Base-by-base conservation (phyloP, 2,797 vertebrate species). In the Bovichtus variegatus region DNA sequence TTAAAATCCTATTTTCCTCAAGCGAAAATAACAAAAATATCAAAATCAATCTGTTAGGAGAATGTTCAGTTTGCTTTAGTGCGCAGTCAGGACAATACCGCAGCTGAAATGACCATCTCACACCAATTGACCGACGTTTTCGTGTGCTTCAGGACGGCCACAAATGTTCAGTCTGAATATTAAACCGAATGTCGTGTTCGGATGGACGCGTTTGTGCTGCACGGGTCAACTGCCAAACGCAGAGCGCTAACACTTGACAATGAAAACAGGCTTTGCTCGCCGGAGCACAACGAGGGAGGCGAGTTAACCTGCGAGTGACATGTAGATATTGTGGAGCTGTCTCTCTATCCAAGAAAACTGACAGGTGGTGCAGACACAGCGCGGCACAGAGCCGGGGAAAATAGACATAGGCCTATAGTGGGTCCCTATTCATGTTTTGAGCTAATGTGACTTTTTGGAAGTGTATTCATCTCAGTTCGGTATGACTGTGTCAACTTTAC, bases 241-340 rank as follows among this genome's bases (percentile, higher is more conserved):
- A 59, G 58, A 41, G 67, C 70, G 49, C 70, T 71, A 79, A 73
- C 77, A 80, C 72, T 60, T 72, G 55, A 84, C 84, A 81, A 76
- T 65, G 72, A 73, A 87, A 88, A 80, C 77, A 77, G 62, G 65
- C 63, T 78, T 71, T 80, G 80, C 68, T 82, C 62, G 47, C 57
- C 68, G 49, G 71, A 86, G 77, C 83, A 70, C 80, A 57, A 59
- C 64, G 78, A 87, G 76, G 74, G 63, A 72, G 75, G 71, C 69
- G 68, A 80, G 83, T 84, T 81, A 89, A 87, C 78, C 65, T 86
- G 65, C 76, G 78, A 81, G 78, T 77, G 84, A 82, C 84, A 80
- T 70, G 80, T 55, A 68, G 83, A 76, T 18, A 68, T 77, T 62
- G 74, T 4, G 53, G 74, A 58, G 46, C 47, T 41, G 38, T 53